These are phyloP conservation scores for Stenopsyche tienmushanensis DNA, from an alignment of 1,140 invertebrate species.

Conservation along the genomic window DNA sequence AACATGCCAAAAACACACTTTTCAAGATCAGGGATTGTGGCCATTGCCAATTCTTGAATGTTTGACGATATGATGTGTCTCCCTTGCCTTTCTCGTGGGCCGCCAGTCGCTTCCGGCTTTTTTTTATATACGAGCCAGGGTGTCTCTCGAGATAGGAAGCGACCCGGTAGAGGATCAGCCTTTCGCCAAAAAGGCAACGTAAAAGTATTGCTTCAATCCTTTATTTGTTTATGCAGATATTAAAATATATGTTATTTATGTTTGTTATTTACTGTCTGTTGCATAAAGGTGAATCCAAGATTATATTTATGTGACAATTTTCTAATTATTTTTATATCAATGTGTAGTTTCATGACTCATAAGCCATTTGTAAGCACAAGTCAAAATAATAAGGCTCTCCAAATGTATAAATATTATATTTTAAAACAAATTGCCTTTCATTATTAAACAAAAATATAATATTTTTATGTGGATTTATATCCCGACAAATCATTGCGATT, in stretches of 20 bases:
- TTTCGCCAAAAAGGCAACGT: conserved; percentile 4
- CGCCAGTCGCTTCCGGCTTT: conserved; percentile 19
- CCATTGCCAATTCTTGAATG: conserved; percentile 40
- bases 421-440: conserved; percentile 39
- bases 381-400: conserved; percentile 38
- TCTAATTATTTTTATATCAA: conserved; percentile 35
- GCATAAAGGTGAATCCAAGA: conserved; percentile 41
- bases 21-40: conserved; percentile 41
- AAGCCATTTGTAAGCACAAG: conserved; percentile 40
- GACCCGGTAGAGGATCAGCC: conserved; percentile 28
- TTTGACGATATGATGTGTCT: conserved; percentile 41
- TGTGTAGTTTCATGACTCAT: conserved; percentile 39
- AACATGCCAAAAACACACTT: conserved; percentile 41
- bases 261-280: conserved; percentile 33
- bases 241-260: conserved; percentile 22
- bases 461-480: conserved; percentile 41
- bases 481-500: conserved; percentile 32
- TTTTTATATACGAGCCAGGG: conserved; percentile 7
- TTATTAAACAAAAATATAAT: conserved; percentile 34
- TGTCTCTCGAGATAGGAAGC: conserved; percentile 20
- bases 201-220: conserved; percentile 31
- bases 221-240: conserved; percentile 17
- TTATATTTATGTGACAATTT: conserved; percentile 41
- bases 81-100: conserved; percentile 39
- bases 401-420: conserved; percentile 39